Evolutionary conservation across 2,888 invertebrate species (phyloP).

Genomic region (Diaphora mendica): DNA sequence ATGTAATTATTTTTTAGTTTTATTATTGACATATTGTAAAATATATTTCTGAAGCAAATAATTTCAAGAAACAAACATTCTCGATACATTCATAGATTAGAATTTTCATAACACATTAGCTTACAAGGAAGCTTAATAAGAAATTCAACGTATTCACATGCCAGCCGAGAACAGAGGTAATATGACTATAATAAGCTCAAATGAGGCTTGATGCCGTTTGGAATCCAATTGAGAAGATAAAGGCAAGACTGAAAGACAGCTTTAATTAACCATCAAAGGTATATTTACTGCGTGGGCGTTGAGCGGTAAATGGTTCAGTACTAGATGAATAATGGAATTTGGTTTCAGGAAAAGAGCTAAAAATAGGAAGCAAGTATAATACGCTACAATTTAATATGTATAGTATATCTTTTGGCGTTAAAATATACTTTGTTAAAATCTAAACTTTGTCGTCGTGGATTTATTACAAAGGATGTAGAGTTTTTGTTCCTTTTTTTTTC

Average conservation of each 20-base stretch:
- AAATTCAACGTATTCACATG: neutral
- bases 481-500: too few relatives aligned
- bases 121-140: neutral
- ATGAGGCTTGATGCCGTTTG: slow-evolving; percentile 34
- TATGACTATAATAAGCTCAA: slow-evolving; percentile 25
- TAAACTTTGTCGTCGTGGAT: too few relatives aligned
- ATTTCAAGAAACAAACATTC: neutral
- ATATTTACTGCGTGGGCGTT: slow-evolving; percentile 24
- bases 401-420: too few relatives aligned
- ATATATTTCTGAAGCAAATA: neutral
- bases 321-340: slow-evolving; percentile 5
- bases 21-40: too few relatives aligned
- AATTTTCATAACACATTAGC: neutral
- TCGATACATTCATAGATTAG: neutral
- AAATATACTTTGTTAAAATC: too few relatives aligned
- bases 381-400: too few relatives aligned
- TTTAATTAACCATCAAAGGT: slow-evolving; percentile 33
- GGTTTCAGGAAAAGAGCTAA: neutral
- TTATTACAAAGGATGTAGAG: too few relatives aligned
- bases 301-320: slow-evolving; percentile 23
- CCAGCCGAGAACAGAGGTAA: slow-evolving; percentile 11
- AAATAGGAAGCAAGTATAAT: too few relatives aligned
- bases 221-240: slow-evolving; percentile 29
- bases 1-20: too few relatives aligned
- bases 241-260: slow-evolving; percentile 28